These are phyloP conservation scores for Antheraea assamensis DNA, from an alignment of 2,888 invertebrate genomes.

Conservation along the genomic window DNA sequence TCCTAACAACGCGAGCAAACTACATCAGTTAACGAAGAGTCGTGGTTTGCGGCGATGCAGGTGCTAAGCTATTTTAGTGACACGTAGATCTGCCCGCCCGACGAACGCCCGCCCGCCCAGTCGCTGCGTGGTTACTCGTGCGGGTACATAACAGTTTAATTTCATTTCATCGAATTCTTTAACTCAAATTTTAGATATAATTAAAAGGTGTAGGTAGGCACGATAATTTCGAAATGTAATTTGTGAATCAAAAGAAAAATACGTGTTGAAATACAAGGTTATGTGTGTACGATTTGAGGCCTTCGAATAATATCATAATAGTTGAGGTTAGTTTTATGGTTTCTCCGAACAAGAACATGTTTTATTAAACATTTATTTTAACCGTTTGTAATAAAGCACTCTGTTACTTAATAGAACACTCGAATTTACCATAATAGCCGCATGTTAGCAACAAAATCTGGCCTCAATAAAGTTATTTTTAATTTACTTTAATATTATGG, in stretches of 20 bases:
- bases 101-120: constrained; percentile 67
- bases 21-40: constrained; percentile 59
- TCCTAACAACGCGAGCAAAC: constrained; percentile 65
- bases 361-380: constrained; percentile 12
- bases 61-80: constrained; percentile 77
- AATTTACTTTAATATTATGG: not conserved
- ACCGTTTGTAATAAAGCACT: not conserved
- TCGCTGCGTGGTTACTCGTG: constrained; percentile 51
- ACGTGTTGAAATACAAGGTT: not conserved
- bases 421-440: not conserved
- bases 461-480: constrained; percentile 1
- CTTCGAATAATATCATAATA: not conserved
- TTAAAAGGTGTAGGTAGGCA: not conserved
- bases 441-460: constrained; percentile 1
- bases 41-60: constrained; percentile 68
- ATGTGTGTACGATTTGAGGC: not conserved
- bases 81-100: constrained; percentile 49
- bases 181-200: not conserved
- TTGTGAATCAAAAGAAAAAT: constrained; percentile 1
- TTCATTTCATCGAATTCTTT: not conserved
- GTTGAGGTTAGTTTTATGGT: constrained; percentile 17
- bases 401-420: constrained; percentile 1
- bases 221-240: not conserved
- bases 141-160: constrained; percentile 39
- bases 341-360: constrained; percentile 6